These are phyloP conservation scores for Cancer borealis DNA, from an alignment of 2,888 invertebrate genomes.

Conservation along the genomic window DNA sequence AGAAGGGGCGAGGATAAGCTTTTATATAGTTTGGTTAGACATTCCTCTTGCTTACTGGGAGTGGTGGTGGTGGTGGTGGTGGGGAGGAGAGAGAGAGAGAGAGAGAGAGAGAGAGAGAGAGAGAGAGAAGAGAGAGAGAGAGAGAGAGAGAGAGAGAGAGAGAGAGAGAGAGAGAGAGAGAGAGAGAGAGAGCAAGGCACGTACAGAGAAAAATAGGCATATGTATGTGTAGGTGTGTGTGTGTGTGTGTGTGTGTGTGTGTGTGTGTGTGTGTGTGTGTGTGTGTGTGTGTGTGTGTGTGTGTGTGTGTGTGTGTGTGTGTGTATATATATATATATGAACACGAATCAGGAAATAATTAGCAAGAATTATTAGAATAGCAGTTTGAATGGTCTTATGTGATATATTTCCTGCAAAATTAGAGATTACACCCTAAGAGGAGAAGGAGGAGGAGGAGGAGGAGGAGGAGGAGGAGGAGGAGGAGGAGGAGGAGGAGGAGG, in stretches of 20 bases:
- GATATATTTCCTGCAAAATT: too few species aligned
- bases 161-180: background rate
- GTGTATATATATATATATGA: background rate
- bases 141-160: background rate
- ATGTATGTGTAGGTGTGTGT: background rate
- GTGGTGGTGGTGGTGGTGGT: background rate
- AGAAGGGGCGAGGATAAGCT: background rate
- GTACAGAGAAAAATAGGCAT: background rate
- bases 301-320: background rate
- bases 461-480: background rate
- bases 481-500: constrained; percentile 22
- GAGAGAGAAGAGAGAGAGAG: background rate
- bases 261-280: constrained; percentile 12
- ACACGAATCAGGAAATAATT: too few species aligned
- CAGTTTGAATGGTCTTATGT: too few species aligned
- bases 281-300: constrained; percentile 20
- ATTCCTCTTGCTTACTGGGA: too few species aligned
- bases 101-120: constrained; percentile 5
- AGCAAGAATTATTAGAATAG: too few species aligned
- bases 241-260: constrained; percentile 15
- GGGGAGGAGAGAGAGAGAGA: background rate
- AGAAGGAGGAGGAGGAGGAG: background rate
- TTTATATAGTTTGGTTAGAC: too few species aligned
- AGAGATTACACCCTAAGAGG: too few species aligned
- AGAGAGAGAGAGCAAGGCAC: background rate